These are phyloP conservation scores for Colletes latitarsis DNA, from an alignment of 1,140 invertebrate genomes.

Conservation along the genomic window DNA sequence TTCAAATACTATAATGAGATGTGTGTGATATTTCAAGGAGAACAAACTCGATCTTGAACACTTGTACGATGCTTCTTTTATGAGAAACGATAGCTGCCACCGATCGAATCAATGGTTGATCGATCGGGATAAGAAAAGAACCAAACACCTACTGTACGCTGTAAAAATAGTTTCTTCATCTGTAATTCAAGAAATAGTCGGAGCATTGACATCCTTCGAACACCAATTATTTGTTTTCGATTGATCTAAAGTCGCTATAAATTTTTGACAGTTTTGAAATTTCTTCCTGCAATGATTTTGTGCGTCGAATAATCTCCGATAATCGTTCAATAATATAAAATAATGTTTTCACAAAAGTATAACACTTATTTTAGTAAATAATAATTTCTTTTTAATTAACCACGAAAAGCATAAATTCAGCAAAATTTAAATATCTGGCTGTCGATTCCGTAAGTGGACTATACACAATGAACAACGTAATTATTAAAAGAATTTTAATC, in stretches of 20 bases:
- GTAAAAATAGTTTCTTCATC: not conserved
- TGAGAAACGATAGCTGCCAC: not conserved
- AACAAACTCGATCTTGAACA: not conserved
- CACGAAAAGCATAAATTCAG: too few species aligned
- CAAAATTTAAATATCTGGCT: too few species aligned
- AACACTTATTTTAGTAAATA: conserved; percentile 2
- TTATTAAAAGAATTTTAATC: conserved; percentile 12
- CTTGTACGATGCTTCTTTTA: not conserved
- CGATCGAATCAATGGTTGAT: not conserved
- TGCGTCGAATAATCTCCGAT: too few species aligned
- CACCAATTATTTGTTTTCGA: not conserved
- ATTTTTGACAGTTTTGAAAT: not conserved
- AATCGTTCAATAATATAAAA: not conserved
- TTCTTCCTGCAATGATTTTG: not conserved
- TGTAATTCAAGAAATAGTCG: not conserved
- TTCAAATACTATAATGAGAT: too few species aligned
- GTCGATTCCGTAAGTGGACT: not conserved
- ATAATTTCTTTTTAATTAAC: not conserved
- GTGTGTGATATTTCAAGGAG: not conserved
- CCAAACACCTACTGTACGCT: not conserved
- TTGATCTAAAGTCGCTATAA: too few species aligned
- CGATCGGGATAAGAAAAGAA: not conserved
- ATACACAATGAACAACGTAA: not conserved
- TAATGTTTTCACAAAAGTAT: too few species aligned
- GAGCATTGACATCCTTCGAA: not conserved